Evolutionary conservation across 2,888 invertebrate genomes (phyloP), one percentile per base, ranked within the genome.

Genomic region (Scaptodrosophila latifasciaeformis): DNA sequence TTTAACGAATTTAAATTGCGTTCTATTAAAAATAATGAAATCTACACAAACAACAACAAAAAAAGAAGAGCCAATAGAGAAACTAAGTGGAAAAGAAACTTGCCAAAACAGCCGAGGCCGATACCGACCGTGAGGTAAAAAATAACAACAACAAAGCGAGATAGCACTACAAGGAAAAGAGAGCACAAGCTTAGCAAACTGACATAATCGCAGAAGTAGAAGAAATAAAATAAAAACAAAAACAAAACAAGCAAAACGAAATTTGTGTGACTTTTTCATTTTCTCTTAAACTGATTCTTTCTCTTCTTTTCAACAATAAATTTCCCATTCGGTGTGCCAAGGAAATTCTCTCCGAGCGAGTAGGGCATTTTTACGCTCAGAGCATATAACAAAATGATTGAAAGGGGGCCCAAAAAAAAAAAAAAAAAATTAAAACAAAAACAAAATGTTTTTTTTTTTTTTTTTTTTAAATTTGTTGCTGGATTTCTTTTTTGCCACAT

Each of bases 1-100:
- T 67, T 70, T 59, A 69, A 67, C 59, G 50, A 69, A 70, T 69
- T 67, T 57, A 67, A 70, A 69, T 69, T 69, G 67, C 70, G 70
- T 69, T 69, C 65, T 70, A 65, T 70, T 69, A 65, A 70, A 69
- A 57, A 57, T 62, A 70, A 59, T 64, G 48, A 62, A 67, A 52
- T 54, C 31, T 49, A 50, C 59, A 55, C 49, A 53, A 15, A 10
- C 10, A 10, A 31, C 18, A 49, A 13, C 39, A 49, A 40, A 21
- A 35, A 13, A 43, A 10, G 17, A n/a, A 30, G 31, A 31, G 18
- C 7, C 2, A 9, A 12, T 29, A 40, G 30, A 10, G 19, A 27
- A 40, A 3, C 34, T 43, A 43, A 9, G 43, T n/a, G 40, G n/a
- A 42, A 49, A 44, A 49, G 44, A 46, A 45, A 45, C 56, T 63